Evolutionary conservation across 2,113 vertebrate genomes (phyloP).

Genomic region (Mola mola): DNA sequence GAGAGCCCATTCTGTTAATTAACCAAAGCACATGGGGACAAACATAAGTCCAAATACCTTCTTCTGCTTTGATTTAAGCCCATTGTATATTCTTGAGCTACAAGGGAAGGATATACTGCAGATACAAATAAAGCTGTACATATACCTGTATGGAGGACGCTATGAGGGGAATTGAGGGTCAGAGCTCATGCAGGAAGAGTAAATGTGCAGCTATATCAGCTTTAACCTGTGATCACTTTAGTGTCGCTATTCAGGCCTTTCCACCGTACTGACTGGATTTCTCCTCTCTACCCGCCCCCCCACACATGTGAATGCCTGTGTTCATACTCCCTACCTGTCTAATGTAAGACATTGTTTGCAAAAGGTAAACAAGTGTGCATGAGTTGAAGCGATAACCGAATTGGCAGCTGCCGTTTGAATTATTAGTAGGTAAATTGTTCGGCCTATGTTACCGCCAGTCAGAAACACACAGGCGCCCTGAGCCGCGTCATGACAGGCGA

Average conservation of each 20-base stretch:
- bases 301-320: not conserved
- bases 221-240: conserved; percentile 38
- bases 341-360: conserved; percentile 9
- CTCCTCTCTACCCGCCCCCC: not conserved
- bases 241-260: not conserved
- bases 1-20: conserved; percentile 71
- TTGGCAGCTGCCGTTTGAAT: conserved; percentile 49
- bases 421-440: conserved; percentile 58
- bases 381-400: conserved; percentile 36
- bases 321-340: conserved; percentile 11
- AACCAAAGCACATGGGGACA: conserved; percentile 65
- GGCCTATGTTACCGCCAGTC: conserved; percentile 61
- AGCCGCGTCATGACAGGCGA: conserved; percentile 45
- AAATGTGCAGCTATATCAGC: conserved; percentile 60
- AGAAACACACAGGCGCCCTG: conserved; percentile 11
- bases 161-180: conserved; percentile 14
- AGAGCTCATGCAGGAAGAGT: conserved; percentile 57
- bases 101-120: conserved; percentile 38
- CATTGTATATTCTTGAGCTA: conserved; percentile 46
- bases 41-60: conserved; percentile 66
- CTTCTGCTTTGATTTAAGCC: conserved; percentile 69
- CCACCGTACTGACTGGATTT: too few species aligned
- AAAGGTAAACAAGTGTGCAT: conserved; percentile 33
- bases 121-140: not conserved
- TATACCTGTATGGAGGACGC: conserved; percentile 10